Percentiles rank a stretch among this genome's conserved stretches.
Evolutionary conservation across 2,888 invertebrate species (phyloP).

Genomic region (Pherbina coryleti): DNA sequence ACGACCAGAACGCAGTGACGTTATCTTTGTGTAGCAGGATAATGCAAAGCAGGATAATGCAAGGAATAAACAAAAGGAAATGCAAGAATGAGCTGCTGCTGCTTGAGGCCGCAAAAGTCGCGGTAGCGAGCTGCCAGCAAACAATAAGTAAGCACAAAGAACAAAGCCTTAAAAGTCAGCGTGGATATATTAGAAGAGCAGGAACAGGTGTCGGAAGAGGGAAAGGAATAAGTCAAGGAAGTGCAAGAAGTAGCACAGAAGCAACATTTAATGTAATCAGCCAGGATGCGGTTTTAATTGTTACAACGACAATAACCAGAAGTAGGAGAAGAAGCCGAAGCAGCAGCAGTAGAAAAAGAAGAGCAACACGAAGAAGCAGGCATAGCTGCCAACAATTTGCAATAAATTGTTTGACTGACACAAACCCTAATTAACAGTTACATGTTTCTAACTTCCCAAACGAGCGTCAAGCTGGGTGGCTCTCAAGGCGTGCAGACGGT

Average conservation of each 20-base stretch:
- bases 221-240: neutral
- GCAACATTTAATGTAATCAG: conserved; percentile 9
- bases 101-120: neutral
- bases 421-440: conserved; percentile 22
- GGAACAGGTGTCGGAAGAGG: neutral
- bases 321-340: conserved; percentile 39
- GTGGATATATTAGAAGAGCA: neutral
- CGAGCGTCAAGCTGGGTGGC: neutral
- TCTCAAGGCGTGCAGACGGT: neutral
- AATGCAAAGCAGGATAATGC: neutral
- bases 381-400: neutral
- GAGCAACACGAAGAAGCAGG: conserved; percentile 40
- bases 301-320: conserved; percentile 9
- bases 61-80: conserved; percentile 8
- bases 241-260: neutral
- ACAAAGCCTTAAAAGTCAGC: too few relatives aligned
- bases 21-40: conserved; percentile 61
- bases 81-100: neutral
- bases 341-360: conserved; percentile 7
- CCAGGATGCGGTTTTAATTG: conserved; percentile 45
- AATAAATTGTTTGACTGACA: conserved; percentile 13
- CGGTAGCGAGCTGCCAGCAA: too few relatives aligned
- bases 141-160: too few relatives aligned
- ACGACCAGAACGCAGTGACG: conserved; percentile 64
- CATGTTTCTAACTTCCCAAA: neutral